Conservation (phyloP, 2,797 vertebrate species). For the Phylloscopus collybita region DNA sequence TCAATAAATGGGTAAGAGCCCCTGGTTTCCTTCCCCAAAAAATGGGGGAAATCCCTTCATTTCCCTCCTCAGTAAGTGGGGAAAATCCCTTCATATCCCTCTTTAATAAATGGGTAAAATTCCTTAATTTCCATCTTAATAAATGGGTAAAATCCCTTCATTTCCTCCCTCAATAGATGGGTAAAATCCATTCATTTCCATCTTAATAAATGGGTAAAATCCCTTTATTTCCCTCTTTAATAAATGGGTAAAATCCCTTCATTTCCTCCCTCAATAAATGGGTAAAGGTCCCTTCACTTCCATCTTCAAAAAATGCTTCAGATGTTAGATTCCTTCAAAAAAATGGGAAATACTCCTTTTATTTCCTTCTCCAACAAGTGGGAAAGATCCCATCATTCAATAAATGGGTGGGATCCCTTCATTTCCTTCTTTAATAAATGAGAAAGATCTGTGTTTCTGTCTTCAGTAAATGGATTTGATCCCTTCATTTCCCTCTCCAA, state of each 20-base stretch:
- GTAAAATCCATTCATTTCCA: too few relatives aligned
- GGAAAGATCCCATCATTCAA: not conserved
- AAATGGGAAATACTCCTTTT: too few relatives aligned
- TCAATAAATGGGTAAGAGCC: not conserved
- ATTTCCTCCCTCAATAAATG: not conserved
- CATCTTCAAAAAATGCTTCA: too few relatives aligned
- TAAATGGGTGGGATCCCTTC: too few relatives aligned
- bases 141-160: not conserved
- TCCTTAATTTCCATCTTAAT: too few relatives aligned
- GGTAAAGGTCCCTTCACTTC: not conserved
- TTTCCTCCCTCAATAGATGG: fast-evolving
- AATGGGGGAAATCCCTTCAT: fast-evolving
- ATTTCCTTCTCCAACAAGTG: not conserved
- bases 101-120: too few relatives aligned
- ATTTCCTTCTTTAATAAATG: slow-evolving; percentile 75
- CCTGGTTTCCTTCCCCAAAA: too few relatives aligned
- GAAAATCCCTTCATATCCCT: not conserved
- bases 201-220: too few relatives aligned
- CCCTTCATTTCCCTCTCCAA: too few relatives aligned
- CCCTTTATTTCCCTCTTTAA: not conserved
- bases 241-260: not conserved
- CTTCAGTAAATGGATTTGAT: too few relatives aligned
- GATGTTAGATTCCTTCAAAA: too few relatives aligned
- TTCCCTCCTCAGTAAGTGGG: fast-evolving
- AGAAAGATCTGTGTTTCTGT: not conserved